phyloP scores from a whole-genome alignment of 2,888 invertebrate genomes.

The Pachliopta kotzebuea region DNA sequence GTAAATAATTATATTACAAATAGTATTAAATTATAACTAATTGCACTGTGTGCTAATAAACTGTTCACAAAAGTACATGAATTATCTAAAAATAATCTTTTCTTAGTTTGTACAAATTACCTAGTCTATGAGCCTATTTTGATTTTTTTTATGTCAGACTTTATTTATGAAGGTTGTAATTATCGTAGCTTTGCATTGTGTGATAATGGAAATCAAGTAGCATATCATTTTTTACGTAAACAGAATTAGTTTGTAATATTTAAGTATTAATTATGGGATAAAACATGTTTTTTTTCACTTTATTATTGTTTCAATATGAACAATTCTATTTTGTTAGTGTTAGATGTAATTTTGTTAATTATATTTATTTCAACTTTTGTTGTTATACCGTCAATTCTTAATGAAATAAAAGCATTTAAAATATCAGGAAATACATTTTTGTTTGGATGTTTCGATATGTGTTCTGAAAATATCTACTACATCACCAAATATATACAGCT shows the following conservation, averaged over 20 bases:
- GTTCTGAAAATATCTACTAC: not conserved
- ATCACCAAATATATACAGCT: too few species aligned
- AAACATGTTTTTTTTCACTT: not conserved
- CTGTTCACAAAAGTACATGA: slow-evolving; percentile 17
- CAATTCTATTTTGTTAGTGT: not conserved
- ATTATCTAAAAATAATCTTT: slow-evolving; percentile 14
- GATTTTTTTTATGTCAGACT: slow-evolving; percentile 22
- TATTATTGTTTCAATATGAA: not conserved
- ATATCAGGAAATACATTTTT: not conserved
- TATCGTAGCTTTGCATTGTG: slow-evolving; percentile 4
- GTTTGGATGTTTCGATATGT: not conserved
- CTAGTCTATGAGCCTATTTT: slow-evolving; percentile 41
- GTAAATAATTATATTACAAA: not conserved
- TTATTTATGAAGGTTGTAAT: not conserved
- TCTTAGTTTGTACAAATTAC: slow-evolving; percentile 38
- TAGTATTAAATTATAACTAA: not conserved
- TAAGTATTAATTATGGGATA: slow-evolving; percentile 13
- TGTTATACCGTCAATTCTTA: too few species aligned
- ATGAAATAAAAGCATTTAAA: too few species aligned
- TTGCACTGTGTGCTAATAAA: slow-evolving; percentile 9
- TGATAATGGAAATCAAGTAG: slow-evolving; percentile 23
- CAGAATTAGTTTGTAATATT: slow-evolving; percentile 2
- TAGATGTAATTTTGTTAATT: not conserved
- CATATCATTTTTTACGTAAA: slow-evolving; percentile 28
- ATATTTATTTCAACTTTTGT: too few species aligned